Evolutionary conservation across 2,888 invertebrate genomes (phyloP).

Genomic region (Volucella inflata): DNA sequence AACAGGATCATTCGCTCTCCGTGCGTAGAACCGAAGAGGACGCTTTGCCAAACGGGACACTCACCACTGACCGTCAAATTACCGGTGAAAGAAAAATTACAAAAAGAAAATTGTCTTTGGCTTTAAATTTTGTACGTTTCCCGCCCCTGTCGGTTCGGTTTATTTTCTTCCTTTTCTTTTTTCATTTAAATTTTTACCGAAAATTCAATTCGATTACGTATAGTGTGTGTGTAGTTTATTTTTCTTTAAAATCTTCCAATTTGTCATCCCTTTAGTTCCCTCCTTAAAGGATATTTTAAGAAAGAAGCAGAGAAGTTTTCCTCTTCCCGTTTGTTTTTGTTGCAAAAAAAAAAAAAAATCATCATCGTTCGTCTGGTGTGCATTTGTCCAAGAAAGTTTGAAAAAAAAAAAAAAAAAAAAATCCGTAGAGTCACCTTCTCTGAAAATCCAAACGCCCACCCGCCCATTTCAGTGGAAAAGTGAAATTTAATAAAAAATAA

Average conservation of each 20-base stretch:
- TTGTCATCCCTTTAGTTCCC: too few relatives aligned
- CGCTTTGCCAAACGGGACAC: constrained; percentile 67
- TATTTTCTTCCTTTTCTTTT: not conserved
- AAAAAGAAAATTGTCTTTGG: constrained; percentile 33
- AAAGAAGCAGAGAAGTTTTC: not conserved
- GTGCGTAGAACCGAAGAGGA: constrained; percentile 57
- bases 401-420: too few relatives aligned
- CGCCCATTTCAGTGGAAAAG: not conserved
- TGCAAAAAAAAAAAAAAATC: too few relatives aligned
- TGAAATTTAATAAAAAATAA: constrained; percentile 16
- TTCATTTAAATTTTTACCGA: constrained; percentile 2
- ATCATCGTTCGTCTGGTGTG: too few relatives aligned
- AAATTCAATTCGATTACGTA: constrained; percentile 15
- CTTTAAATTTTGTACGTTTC: constrained; percentile 18
- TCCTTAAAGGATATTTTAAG: not conserved
- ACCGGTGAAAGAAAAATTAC: constrained; percentile 57
- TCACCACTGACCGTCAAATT: constrained; percentile 67
- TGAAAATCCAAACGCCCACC: not conserved
- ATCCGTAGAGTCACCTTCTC: not conserved
- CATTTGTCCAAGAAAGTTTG: too few relatives aligned
- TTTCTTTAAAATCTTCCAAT: too few relatives aligned
- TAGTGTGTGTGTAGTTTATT: constrained; percentile 21
- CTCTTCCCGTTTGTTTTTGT: not conserved
- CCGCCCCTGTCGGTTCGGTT: constrained; percentile 30
- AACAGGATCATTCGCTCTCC: constrained; percentile 73